Conservation (phyloP, 2,888 invertebrate species). For the Torymus auratus region DNA sequence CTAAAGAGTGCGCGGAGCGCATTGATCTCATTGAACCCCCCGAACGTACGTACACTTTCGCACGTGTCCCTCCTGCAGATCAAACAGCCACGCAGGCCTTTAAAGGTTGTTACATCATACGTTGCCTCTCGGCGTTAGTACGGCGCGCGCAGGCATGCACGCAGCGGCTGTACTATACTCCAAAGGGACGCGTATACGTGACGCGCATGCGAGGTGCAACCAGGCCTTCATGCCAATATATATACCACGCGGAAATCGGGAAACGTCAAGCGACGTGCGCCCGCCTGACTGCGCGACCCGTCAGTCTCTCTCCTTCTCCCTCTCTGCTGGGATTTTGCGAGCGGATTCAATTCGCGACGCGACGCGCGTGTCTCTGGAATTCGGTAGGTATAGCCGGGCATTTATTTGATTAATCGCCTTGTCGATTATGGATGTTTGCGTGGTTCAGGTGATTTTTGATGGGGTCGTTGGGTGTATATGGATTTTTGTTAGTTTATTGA, state of each 20-base stretch:
- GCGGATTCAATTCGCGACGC: slow-evolving; percentile 56
- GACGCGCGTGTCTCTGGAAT: background rate
- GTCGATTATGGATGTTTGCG: too few species aligned
- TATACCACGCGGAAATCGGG: slow-evolving; percentile 66
- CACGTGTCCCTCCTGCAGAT: slow-evolving; percentile 42
- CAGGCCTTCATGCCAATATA: slow-evolving; percentile 70
- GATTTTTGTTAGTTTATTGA: too few species aligned
- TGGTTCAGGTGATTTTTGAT: too few species aligned
- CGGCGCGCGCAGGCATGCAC: background rate
- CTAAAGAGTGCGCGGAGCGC: too few species aligned
- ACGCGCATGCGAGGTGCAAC: slow-evolving; percentile 69
- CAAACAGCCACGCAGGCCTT: slow-evolving; percentile 46
- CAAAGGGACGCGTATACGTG: slow-evolving; percentile 64
- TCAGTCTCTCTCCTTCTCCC: slow-evolving; percentile 1
- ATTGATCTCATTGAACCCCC: too few species aligned
- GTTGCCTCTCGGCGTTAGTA: background rate
- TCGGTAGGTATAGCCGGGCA: background rate
- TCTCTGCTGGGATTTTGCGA: slow-evolving; percentile 65
- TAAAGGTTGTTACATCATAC: slow-evolving; percentile 52
- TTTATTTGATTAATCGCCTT: background rate
- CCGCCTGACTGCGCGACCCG: slow-evolving; percentile 61
- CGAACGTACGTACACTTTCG: background rate
- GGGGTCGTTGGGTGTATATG: too few species aligned
- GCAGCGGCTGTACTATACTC: background rate
- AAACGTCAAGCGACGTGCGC: slow-evolving; percentile 69